Evolutionary conservation across 2,113 vertebrate genomes (phyloP).

Genomic region (Orthonyx spaldingii): DNA sequence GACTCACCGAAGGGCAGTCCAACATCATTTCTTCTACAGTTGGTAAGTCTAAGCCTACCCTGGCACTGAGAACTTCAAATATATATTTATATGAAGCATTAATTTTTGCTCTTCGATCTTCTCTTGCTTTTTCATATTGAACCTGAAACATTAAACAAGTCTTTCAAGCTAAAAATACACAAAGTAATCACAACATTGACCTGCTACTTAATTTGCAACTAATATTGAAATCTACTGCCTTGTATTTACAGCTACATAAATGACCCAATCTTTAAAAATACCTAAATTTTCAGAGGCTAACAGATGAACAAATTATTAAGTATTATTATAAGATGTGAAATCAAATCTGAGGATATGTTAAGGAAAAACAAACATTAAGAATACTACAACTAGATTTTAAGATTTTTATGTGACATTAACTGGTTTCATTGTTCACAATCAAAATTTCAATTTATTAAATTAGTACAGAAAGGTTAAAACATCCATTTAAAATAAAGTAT

Average conservation of each 20-base stretch:
- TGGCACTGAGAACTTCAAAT: constrained; percentile 74
- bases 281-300: neutral
- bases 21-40: constrained; percentile 80
- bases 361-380: neutral
- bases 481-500: neutral
- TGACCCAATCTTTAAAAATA: neutral
- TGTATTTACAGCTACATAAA: neutral
- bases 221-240: neutral
- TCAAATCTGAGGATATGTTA: neutral
- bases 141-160: constrained; percentile 56
- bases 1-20: constrained; percentile 78
- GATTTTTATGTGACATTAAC: neutral
- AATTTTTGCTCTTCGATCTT: constrained; percentile 68
- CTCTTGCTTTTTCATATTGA: constrained; percentile 73
- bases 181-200: neutral
- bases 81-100: constrained; percentile 75
- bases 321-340: neutral
- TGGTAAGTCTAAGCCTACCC: constrained; percentile 62
- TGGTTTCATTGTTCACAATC: neutral
- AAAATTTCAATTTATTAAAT: neutral
- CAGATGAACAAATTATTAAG: neutral
- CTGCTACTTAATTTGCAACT: neutral
- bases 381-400: neutral
- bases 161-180: neutral
- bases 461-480: neutral